Evolutionary conservation across 2,113 vertebrate genomes (phyloP), one percentile per base, ranked within the genome.

Genomic region (Phodopus roborovskii): DNA sequence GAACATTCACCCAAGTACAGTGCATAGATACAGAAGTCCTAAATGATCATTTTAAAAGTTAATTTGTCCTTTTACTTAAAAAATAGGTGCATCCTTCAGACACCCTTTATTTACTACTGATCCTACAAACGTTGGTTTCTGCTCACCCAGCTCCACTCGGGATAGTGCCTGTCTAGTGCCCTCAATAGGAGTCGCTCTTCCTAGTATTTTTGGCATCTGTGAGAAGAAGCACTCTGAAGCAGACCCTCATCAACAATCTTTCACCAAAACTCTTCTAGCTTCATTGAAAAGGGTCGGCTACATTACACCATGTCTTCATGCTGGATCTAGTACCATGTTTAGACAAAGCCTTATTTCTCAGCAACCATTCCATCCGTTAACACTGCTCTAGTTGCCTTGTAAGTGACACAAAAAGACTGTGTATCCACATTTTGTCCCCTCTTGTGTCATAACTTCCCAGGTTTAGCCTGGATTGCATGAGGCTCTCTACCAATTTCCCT

Each of bases 51-150:
- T 77, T 90, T 85, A 84, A 87, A 87, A 71, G 28, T 50, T 85
- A 89, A 68, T 94, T 78, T 93, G 28, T 79, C 77, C 58, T 88
- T 93, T 78, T 11, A 30, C 45, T 92, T 93, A 86, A 96, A 96
- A 97, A 85, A 90, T 56, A 95, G 94, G 91, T 82, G 68, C 24
- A 71, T 85, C 48, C 48, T 94, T 88, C 81, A 96, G 56, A 92
- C 45, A 96, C 93, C 26, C 30, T 93, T 92, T 96, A 92, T 96
- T 97, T 94, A 98, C 94, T 95, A 95, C 48, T 88, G 60, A 97
- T 93, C 36, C 83, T 86, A 68, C 42, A 96, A 96, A 95, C 91
- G 93, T 92, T 92, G 94, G 95, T 94, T 97, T 94, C 94, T 42
- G 82, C 88, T 94, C 33, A 95, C 6, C 58, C 22, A 3, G 60